phyloP scores from a whole-genome alignment of 2,888 invertebrate species.

The Dilophus febrilis region DNA sequence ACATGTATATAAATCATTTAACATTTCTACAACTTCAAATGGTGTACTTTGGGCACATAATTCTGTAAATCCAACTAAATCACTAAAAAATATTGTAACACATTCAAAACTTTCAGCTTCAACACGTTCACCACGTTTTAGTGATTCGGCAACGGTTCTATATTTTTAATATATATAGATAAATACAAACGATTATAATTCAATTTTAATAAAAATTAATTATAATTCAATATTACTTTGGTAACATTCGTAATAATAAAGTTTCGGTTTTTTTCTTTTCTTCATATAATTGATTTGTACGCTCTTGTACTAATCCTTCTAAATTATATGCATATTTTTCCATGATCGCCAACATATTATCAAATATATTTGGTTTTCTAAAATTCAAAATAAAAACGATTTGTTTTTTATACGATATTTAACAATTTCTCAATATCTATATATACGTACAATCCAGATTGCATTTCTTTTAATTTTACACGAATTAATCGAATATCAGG shows the following conservation, averaged over 20 bases:
- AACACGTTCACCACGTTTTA: constrained; percentile 61
- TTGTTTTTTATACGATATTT: neutral
- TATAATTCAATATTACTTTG: constrained; percentile 39
- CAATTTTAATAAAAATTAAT: neutral
- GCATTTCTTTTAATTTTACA: constrained; percentile 63
- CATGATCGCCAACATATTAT: constrained; percentile 82
- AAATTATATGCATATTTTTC: constrained; percentile 79
- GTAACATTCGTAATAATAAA: constrained; percentile 68
- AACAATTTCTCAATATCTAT: neutral
- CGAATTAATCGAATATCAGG: constrained; percentile 65
- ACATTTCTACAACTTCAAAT: constrained; percentile 65
- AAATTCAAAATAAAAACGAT: constrained; percentile 7
- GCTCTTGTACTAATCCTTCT: constrained; percentile 65
- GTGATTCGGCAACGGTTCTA: constrained; percentile 63
- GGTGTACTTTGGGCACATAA: constrained; percentile 65
- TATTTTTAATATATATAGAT: too few species aligned
- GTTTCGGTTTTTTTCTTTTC: constrained; percentile 77
- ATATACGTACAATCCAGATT: constrained; percentile 42
- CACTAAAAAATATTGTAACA: constrained; percentile 72
- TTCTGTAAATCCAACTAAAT: constrained; percentile 69
- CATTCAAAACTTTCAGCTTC: constrained; percentile 67
- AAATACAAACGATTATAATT: constrained; percentile 4
- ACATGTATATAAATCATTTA: constrained; percentile 76
- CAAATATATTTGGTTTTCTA: constrained; percentile 71
- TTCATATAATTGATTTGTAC: constrained; percentile 61